These are phyloP conservation scores for Salvator merianae DNA, from an alignment of 2,113 vertebrate genomes.

Conservation along the genomic window DNA sequence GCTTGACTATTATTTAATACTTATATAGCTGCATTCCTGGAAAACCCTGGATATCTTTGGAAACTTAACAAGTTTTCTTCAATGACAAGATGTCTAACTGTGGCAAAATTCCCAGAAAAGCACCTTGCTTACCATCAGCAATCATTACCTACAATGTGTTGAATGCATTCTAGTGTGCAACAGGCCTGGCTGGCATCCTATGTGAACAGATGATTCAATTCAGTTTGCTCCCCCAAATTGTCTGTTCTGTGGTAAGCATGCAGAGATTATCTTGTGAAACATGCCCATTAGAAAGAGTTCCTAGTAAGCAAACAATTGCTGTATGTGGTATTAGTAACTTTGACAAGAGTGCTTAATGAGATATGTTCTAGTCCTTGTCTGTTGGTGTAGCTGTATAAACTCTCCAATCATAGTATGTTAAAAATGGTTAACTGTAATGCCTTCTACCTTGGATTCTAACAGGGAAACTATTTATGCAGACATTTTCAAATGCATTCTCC, in stretches of 20 bases:
- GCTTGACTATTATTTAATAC: background rate
- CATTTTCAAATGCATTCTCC: background rate
- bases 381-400: background rate
- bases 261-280: background rate
- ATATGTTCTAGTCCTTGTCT: background rate
- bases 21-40: background rate
- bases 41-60: background rate
- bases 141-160: background rate
- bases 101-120: constrained; percentile 3
- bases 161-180: background rate
- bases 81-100: background rate
- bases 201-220: background rate
- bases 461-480: constrained; percentile 1
- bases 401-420: background rate
- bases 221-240: too few species aligned
- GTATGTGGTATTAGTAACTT: background rate
- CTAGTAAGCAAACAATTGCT: background rate
- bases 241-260: background rate
- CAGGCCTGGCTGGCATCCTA: background rate
- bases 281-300: background rate
- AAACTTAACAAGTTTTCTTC: background rate
- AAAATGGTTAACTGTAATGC: background rate
- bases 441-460: background rate
- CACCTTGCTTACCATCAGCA: background rate
- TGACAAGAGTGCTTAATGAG: background rate